Evolutionary conservation across 1,140 invertebrate genomes (phyloP), one percentile per base, ranked within the genome.

Genomic region (Drosophila pseudoobscura): DNA sequence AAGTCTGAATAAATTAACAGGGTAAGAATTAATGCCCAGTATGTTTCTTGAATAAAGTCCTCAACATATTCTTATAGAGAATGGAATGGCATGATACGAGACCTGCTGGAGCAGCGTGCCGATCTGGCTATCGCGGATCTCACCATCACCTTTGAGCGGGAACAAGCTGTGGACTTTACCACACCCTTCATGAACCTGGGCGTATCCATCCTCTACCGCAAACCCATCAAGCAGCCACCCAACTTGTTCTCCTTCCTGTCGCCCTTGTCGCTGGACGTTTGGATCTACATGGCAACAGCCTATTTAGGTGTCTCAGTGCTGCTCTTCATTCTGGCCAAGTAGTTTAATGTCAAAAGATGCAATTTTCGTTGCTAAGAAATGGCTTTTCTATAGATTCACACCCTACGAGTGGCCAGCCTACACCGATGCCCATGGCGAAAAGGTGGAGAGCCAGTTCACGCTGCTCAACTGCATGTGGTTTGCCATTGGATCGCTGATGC

Each of bases 131-230:
- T 98, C 57, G 97, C 96, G 1, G 97, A 98, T 93, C 93, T 99
- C 6, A 98, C 98, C 8, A 98, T 99, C 71, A 99, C 97, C 1
- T 97, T 97, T 87, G 96, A 97, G 80, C 93, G 97, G 31, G 96
- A 96, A 76, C 91, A 93, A 92, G 97, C 96, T 3, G 97, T 98
- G 2, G 97, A 98, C 92, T 99, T 98, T 90, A 98, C 97, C 7
- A 97, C 97, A 94, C 97, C 97, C 1, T 99, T 98, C 90, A 98
- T 98, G 97, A 98, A 98, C 92, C 93, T 98, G 55, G 97, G 96
- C 9, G 97, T 98, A 56, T 97, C 97, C 24, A 98, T 99, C 90
- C 92, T 99, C n/a, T 97, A 98, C 92, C 94, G 96, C 55, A 97
- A 97, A 85, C 97, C 97, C 1, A 95, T 96, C 58, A 97, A 97